Evolutionary conservation across 37 sponge, comb jelly and placozoan genomes (phyloP).

Genomic region (Dysidea cf. avara): DNA sequence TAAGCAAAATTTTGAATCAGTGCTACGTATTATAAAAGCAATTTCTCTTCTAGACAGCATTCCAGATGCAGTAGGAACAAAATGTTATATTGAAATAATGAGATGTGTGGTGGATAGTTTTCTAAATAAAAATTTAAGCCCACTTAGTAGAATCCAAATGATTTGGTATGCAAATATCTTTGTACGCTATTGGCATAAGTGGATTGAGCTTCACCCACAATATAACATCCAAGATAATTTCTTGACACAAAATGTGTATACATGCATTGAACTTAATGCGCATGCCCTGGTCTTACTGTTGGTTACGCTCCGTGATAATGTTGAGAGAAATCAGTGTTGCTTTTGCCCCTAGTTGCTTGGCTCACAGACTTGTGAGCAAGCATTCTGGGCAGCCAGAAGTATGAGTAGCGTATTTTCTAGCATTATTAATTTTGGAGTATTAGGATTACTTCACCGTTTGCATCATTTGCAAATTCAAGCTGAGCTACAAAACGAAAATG

Average conservation of each 20-base stretch:
- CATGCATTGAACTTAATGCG: slow-evolving; percentile 57
- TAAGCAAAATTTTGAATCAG: slow-evolving; percentile 53
- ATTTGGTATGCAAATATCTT: slow-evolving; percentile 37
- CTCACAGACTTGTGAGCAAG: slow-evolving; percentile 59
- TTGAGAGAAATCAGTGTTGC: not conserved
- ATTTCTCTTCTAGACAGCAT: slow-evolving; percentile 8
- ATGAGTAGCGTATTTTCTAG: slow-evolving; percentile 64
- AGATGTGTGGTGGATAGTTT: slow-evolving; percentile 40
- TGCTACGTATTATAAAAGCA: slow-evolving; percentile 3
- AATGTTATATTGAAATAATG: slow-evolving; percentile 4
- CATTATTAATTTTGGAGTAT: slow-evolving; percentile 47
- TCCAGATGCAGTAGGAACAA: slow-evolving; percentile 56
- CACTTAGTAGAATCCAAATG: slow-evolving; percentile 26
- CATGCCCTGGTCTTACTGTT: slow-evolving; percentile 34
- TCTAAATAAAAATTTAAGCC: slow-evolving; percentile 27
- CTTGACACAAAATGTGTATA: slow-evolving; percentile 45
- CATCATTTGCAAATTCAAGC: slow-evolving; percentile 43
- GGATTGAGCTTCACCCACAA: slow-evolving; percentile 21
- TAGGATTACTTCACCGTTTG: slow-evolving; percentile 36
- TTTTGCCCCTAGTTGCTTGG: slow-evolving; percentile 58
- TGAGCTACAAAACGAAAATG: slow-evolving; percentile 18
- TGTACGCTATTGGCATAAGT: slow-evolving; percentile 44
- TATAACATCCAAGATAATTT: slow-evolving; percentile 39
- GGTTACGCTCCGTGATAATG: slow-evolving; percentile 1
- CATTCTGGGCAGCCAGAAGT: slow-evolving; percentile 46